phyloP scores from a whole-genome alignment of 2,888 invertebrate species.

The Protonemura montana region DNA sequence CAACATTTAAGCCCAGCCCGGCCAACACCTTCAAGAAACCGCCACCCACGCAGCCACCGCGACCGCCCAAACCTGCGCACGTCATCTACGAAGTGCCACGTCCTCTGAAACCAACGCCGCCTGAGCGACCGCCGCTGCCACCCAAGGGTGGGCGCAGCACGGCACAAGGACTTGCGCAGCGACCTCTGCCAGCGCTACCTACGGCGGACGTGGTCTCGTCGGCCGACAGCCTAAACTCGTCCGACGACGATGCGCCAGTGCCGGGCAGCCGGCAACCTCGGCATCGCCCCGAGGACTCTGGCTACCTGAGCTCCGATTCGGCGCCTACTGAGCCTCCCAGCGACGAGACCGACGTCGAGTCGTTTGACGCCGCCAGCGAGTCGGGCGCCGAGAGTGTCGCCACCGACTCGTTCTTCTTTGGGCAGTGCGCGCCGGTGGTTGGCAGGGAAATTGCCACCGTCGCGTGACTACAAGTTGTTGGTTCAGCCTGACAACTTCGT shows the following conservation, averaged over 20 bases:
- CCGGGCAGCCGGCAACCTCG: background rate
- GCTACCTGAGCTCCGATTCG: conserved; percentile 86
- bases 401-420: conserved; percentile 87
- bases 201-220: conserved; percentile 53
- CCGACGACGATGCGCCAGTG: conserved; percentile 60
- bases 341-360: conserved; percentile 76
- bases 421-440: conserved; percentile 53
- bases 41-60: conserved; percentile 22
- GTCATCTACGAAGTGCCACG: conserved; percentile 1
- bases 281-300: conserved; percentile 74
- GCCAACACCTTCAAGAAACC: background rate
- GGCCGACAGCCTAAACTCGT: conserved; percentile 61
- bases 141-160: conserved; percentile 24
- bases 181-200: conserved; percentile 36
- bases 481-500: no score
- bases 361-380: conserved; percentile 83
- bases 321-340: conserved; percentile 56
- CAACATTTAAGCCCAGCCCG: background rate
- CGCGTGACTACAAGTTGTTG: conserved; percentile 53
- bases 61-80: conserved; percentile 33
- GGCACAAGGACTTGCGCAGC: background rate
- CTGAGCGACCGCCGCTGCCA: conserved; percentile 18
- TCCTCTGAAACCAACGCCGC: background rate
- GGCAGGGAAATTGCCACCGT: conserved; percentile 57
- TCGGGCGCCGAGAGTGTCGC: conserved; percentile 88